Percentiles rank a stretch among this genome's conserved stretches.
phyloP scores from a whole-genome alignment of 2,113 vertebrate species.

The Menura novaehollandiae region DNA sequence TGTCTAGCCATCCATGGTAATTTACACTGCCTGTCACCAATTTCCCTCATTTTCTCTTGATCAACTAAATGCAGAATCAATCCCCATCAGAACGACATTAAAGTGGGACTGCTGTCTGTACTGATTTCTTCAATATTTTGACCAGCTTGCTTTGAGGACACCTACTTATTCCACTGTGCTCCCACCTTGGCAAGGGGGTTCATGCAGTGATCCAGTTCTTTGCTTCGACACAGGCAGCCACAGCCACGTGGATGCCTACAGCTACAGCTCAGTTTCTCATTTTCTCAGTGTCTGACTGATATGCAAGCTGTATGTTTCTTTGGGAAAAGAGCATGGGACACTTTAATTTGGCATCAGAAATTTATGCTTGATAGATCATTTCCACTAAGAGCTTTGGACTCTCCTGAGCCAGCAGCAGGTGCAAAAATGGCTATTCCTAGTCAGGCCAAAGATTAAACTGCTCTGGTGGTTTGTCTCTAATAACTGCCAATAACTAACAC shows the following conservation, averaged over 20 bases:
- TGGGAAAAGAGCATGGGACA: background rate
- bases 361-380: background rate
- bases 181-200: background rate
- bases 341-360: background rate
- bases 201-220: background rate
- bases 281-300: background rate
- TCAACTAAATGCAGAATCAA: background rate
- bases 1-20: background rate
- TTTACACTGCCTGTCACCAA: background rate
- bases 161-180: background rate
- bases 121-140: background rate
- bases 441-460: background rate
- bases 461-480: background rate
- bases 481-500: background rate
- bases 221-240: accelerated
- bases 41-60: background rate
- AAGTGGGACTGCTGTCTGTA: background rate
- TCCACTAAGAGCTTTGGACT: background rate
- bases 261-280: background rate
- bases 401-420: background rate
- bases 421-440: background rate
- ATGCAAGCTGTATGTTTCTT: background rate
- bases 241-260: accelerated
- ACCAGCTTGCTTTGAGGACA: background rate
- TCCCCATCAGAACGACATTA: background rate